Base-by-base conservation (phyloP, 2,797 vertebrate genomes). In the Florisuga fusca region DNA sequence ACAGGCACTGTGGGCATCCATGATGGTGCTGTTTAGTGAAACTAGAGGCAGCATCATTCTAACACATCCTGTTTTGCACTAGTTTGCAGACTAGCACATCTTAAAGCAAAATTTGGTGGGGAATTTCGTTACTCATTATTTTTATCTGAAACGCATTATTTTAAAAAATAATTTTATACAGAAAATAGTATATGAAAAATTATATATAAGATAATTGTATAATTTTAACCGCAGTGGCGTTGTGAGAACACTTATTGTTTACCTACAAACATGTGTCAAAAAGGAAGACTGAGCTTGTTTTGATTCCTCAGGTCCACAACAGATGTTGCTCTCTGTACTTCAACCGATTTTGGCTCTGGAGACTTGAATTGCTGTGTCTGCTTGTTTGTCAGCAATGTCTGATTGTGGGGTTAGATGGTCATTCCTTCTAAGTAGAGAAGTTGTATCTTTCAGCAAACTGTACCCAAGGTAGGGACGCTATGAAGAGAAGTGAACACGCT, bases 251-350 rank as follows among this genome's bases (percentile, higher is more conserved):
- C 58, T n/a, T 43, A 14, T 55, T 1, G 0, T 69, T 82, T 29
- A 67, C 38, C 22, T 22, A 22, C 33, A 75, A 46, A 15, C 4
- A 11, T 8, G 8, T 36, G 20, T 43, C 2, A 0, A 41, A 66
- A 84, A 41, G 4, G 10, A 54, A 57, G 17, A 20, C 27, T 66
- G 48, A 51, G 21, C 33, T 27, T 67, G 26, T 23, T 75, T 71
- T 10, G 23, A 20, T 61, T n/a, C n/a, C n/a, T n/a, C n/a, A n/a
- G 10, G 16, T 31, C 27, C 2, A 0, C 53, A 38, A 55, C 9
- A 71, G n/a, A 22, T 54, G n/a, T 1, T 0, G 0, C 3, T 62
- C 22, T 63, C 46, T 21, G 15, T 31, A 27, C 25, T 10, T n/a
- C 10, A 11, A 33, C 25, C 13, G 50, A 0, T 73, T 68, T 73